Percentiles rank a stretch among this genome's conserved stretches.
Conservation (phyloP, 2,113 vertebrate species). For the Cyanistes caeruleus region DNA sequence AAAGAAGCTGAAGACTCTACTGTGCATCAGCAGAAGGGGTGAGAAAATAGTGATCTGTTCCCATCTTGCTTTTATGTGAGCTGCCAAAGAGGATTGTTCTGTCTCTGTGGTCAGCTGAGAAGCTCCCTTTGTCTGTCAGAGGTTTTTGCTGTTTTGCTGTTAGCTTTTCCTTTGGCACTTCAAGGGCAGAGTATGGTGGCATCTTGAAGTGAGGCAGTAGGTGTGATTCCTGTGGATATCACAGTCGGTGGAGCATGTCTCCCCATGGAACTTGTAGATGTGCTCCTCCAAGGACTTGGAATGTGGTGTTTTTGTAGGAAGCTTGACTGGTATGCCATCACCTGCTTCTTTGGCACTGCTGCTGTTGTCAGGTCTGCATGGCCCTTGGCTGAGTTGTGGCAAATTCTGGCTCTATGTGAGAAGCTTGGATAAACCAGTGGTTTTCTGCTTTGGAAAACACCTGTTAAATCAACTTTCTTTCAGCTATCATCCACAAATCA, state of each 20-base stretch:
- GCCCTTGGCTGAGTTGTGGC: not conserved
- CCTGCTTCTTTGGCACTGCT: not conserved
- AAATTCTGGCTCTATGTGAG: not conserved
- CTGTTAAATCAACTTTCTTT: not conserved
- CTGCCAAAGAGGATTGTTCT: not conserved
- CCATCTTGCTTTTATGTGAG: not conserved
- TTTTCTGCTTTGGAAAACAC: not conserved
- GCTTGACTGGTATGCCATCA: not conserved
- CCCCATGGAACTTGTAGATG: not conserved
- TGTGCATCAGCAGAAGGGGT: not conserved
- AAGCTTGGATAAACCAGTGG: not conserved
- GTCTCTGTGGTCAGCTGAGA: not conserved
- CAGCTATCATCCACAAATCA: conserved; percentile 76
- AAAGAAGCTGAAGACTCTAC: not conserved
- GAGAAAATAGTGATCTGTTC: not conserved
- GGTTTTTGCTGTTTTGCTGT: not conserved
- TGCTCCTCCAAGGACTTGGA: not conserved
- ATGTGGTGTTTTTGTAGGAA: not conserved
- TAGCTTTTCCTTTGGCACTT: not conserved
- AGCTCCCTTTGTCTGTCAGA: not conserved
- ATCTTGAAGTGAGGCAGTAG: not conserved
- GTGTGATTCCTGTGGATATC: not conserved
- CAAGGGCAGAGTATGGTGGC: not conserved
- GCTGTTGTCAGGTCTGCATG: not conserved
- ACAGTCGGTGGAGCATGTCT: not conserved